Evolutionary conservation across 2,797 vertebrate species (phyloP), one percentile per base, ranked within the genome.

Genomic region (Centropyge bicolor): DNA sequence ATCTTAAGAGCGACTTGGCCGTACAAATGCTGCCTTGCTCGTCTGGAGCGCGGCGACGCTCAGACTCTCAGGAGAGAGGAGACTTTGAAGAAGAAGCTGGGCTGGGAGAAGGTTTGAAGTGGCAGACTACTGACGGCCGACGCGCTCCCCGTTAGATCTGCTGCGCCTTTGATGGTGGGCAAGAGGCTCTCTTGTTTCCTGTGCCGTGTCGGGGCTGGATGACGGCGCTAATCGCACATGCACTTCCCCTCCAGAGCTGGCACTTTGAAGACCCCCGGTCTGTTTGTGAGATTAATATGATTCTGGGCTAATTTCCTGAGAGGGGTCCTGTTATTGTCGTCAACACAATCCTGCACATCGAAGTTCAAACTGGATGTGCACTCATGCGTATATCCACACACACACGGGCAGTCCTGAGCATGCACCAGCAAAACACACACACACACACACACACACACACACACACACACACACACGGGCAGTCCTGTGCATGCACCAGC

Each of bases 101-200:
- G 38, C 68, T 67, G 35, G 4, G 8, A 38, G 66, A 36, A 20
- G 82, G 77, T 81, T 91, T 93, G 78, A 94, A 94, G 90, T 87
- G 80, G 81, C 77, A 60, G 73, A 80, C 64, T 65, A 41, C 74
- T 83, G 65, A 76, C 40, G 59, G 11, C 65, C 41, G 3, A n/a
- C 51, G 11, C 8, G 49, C 55, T 24, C 69, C 8, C 52, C 19
- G 51, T 91, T 74, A 89, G 89, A 88, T 91, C 88, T 87, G 78
- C 45, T 14, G 31, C 6, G 49, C 70, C 93, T 95, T 95, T 94
- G 93, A 94, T 93, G 89, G 75, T 3, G 55, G 73, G 49, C 85
- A 46, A 80, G 85, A 83, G 84, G 66, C 88, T 83, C 89, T 80
- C 74, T 68, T 54, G 76, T 84, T 91, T 93, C 89, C 87, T 91